Conservation (phyloP, 2,888 invertebrate species). For the Cryptophagus acutangulus region DNA sequence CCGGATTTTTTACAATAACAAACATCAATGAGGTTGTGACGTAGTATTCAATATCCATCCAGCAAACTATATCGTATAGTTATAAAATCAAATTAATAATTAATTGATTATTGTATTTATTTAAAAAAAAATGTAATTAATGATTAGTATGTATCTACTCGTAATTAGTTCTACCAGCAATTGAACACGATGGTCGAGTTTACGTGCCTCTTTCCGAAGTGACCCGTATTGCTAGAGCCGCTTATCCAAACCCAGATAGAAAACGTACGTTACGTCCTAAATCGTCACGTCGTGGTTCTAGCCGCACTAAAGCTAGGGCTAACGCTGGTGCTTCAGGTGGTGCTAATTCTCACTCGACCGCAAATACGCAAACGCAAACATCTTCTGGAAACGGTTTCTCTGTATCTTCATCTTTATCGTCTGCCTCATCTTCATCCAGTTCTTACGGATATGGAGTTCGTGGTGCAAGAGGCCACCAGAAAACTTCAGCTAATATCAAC, state of each 20-base stretch:
- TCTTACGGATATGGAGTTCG: conserved; percentile 7
- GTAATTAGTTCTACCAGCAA: conserved; percentile 22
- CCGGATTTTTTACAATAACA: too few relatives aligned
- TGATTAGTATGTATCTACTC: too few relatives aligned
- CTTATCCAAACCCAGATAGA: conserved; percentile 14
- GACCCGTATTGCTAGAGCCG: conserved; percentile 13
- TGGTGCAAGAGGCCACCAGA: conserved; percentile 12
- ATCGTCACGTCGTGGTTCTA: conserved; percentile 11
- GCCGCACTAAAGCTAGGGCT: conserved; percentile 10
- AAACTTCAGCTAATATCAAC: conserved; percentile 15
- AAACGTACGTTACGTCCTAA: conserved; percentile 9
- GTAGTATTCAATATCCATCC: too few relatives aligned
- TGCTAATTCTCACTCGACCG: conserved; percentile 14
- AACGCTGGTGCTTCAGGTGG: conserved; percentile 13
- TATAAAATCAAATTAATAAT: too few relatives aligned
- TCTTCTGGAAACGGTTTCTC: conserved; percentile 26
- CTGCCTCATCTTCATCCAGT: conserved; percentile 21
- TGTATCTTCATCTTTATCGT: conserved; percentile 26
- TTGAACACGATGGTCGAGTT: conserved; percentile 21
- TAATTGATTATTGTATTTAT: conserved; percentile 5
- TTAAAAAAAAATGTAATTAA: background rate
- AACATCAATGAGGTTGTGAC: too few relatives aligned
- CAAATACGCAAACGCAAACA: conserved; percentile 28
- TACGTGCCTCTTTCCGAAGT: conserved; percentile 19
- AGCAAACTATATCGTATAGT: too few relatives aligned